Evolutionary conservation across 1,140 invertebrate species (phyloP).

Genomic region (Drosophila lacteicornis): DNA sequence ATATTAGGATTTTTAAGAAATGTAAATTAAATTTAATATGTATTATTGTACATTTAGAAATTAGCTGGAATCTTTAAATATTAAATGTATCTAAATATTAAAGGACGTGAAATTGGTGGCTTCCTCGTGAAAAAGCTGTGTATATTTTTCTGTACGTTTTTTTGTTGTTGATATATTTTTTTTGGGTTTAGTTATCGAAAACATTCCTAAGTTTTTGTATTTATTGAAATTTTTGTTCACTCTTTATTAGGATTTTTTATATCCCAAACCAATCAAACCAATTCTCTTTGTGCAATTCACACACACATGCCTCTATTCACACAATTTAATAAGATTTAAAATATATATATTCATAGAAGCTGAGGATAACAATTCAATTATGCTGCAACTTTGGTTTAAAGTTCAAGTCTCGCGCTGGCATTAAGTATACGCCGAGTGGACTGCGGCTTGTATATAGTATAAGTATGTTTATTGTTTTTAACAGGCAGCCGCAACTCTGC

Average conservation of each 20-base stretch:
- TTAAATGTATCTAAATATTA: too few species aligned
- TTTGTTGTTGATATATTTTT: too few species aligned
- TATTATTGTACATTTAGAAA: too few species aligned
- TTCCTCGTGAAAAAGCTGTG: too few species aligned
- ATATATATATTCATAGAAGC: constrained; percentile 34
- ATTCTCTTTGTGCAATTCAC: background rate
- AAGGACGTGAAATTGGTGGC: too few species aligned
- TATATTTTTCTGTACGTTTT: too few species aligned
- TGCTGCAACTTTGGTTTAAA: constrained; percentile 49
- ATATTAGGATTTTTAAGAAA: too few species aligned
- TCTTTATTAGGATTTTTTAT: background rate
- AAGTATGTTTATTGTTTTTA: constrained; percentile 47
- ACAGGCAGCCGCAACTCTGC: constrained; percentile 28
- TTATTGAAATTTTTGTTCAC: too few species aligned
- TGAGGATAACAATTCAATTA: constrained; percentile 71
- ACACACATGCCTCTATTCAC: background rate
- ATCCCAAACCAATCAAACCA: background rate
- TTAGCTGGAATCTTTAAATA: too few species aligned
- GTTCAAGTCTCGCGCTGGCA: constrained; percentile 28
- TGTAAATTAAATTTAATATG: too few species aligned
- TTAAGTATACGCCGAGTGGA: constrained; percentile 43
- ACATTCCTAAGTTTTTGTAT: too few species aligned
- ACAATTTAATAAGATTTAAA: constrained; percentile 31
- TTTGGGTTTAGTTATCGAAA: too few species aligned
- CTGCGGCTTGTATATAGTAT: background rate